These are phyloP conservation scores for Cyphomyrmex costatus DNA, from an alignment of 1,140 invertebrate genomes.

Conservation along the genomic window DNA sequence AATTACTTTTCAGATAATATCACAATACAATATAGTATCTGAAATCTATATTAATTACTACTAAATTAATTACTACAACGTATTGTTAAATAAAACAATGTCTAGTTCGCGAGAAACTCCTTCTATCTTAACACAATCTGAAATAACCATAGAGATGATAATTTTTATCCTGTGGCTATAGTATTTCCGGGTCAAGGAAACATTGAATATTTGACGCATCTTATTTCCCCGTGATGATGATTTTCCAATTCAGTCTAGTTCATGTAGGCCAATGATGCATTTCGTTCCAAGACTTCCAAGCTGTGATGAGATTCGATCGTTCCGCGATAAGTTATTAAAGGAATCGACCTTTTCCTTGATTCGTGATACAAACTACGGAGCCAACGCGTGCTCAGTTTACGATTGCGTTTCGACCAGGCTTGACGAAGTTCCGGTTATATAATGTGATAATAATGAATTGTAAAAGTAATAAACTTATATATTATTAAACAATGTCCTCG, in stretches of 20 bases:
- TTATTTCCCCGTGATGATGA: slow-evolving; percentile 9
- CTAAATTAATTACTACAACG: background rate
- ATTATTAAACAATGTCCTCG: slow-evolving; percentile 69
- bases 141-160: background rate
- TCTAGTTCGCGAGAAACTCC: background rate
- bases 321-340: slow-evolving; percentile 72
- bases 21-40: background rate
- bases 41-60: background rate
- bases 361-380: slow-evolving; percentile 30
- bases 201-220: background rate
- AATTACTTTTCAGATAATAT: background rate
- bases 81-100: background rate
- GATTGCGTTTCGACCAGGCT: slow-evolving; percentile 45
- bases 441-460: slow-evolving; percentile 59
- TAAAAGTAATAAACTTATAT: slow-evolving; percentile 71
- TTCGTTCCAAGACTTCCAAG: slow-evolving; percentile 64
- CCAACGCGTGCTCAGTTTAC: slow-evolving; percentile 8
- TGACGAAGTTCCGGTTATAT: slow-evolving; percentile 24
- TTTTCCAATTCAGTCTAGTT: background rate
- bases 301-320: slow-evolving; percentile 74
- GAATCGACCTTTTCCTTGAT: slow-evolving; percentile 68
- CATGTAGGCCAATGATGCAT: slow-evolving; percentile 58
- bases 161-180: background rate
- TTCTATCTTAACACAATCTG: background rate
- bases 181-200: background rate